A percentile compares a stretch with the other conserved stretches of the same genome.
Conservation (phyloP, 1,140 invertebrate species). For the Diorhabda carinulata region DNA sequence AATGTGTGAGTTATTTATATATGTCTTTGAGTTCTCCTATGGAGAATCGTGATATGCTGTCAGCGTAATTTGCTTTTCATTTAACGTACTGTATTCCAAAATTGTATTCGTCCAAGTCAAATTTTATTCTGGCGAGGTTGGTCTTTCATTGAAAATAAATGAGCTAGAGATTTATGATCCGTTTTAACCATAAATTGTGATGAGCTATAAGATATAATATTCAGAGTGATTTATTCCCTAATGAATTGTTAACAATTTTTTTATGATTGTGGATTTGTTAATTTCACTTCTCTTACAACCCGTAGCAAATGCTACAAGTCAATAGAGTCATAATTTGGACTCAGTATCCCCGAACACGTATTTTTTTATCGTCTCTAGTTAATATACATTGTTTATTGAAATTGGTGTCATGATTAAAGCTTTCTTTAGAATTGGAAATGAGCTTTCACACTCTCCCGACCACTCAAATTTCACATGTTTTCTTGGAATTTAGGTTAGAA, state of each 20-base stretch:
- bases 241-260: not conserved
- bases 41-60: not conserved
- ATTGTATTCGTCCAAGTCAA: not conserved
- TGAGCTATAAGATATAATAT: not conserved
- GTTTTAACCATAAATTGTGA: not conserved
- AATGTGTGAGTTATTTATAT: too few relatives aligned
- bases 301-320: not conserved
- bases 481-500: not conserved
- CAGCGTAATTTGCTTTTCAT: not conserved
- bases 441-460: not conserved
- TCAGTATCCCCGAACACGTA: too few relatives aligned
- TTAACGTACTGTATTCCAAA: not conserved
- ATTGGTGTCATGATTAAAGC: not conserved
- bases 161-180: not conserved
- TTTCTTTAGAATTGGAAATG: not conserved
- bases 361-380: not conserved
- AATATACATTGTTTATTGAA: not conserved
- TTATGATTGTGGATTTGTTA: not conserved
- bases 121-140: not conserved
- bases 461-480: not conserved
- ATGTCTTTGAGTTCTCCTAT: too few relatives aligned
- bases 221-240: not conserved
- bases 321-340: too few relatives aligned
- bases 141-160: too few relatives aligned
- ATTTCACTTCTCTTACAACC: not conserved